Conservation (phyloP, 2,113 vertebrate genomes). For the Cnemophilus loriae region DNA sequence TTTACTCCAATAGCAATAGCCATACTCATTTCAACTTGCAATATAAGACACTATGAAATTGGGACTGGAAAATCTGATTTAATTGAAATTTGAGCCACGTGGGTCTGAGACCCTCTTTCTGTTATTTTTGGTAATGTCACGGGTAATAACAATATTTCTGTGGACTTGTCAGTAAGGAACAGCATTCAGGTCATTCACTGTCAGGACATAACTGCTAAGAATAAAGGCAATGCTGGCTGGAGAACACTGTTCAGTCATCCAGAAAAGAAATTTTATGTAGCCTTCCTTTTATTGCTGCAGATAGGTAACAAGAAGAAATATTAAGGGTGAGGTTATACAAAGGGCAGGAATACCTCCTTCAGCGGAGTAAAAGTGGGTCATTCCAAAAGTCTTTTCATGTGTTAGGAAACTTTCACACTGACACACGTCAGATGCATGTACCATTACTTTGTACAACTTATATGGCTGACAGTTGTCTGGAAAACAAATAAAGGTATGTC, state of each 20-base stretch:
- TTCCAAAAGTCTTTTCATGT: conserved; percentile 70
- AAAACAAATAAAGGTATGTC: neutral
- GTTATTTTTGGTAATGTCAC: neutral
- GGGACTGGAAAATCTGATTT: neutral
- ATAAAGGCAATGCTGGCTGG: neutral
- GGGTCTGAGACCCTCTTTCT: neutral
- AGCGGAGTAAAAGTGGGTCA: conserved; percentile 59
- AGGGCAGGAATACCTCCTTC: conserved; percentile 75
- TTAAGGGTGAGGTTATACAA: neutral
- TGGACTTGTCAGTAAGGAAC: neutral
- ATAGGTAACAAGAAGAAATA: neutral
- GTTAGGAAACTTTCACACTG: conserved; percentile 63
- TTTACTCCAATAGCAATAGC: neutral
- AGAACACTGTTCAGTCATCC: neutral
- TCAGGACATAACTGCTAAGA: neutral
- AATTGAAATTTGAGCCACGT: neutral
- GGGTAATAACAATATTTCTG: neutral
- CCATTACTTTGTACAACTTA: conserved; percentile 37
- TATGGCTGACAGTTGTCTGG: conserved; percentile 8
- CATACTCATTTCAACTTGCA: neutral
- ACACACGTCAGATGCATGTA: conserved; percentile 27
- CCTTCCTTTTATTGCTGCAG: neutral
- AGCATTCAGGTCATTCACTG: neutral
- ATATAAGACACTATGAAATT: neutral
- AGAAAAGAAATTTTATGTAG: neutral